phyloP scores from a whole-genome alignment of 2,888 invertebrate genomes.

The Archips xylosteana region DNA sequence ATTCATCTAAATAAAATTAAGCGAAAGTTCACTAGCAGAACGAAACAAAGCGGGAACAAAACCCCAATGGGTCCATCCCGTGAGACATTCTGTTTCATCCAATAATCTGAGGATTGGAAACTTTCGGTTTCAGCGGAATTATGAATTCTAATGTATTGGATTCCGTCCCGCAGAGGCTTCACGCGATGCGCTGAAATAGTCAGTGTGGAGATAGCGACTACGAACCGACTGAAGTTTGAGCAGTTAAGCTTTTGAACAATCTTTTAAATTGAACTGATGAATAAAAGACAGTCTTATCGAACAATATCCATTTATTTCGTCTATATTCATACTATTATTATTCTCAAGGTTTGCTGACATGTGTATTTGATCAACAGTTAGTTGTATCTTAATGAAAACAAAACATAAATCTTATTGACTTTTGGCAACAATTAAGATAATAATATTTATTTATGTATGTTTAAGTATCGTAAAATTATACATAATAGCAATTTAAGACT shows the following conservation, averaged over 20 bases:
- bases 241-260: slow-evolving; percentile 9
- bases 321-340: background rate
- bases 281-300: slow-evolving; percentile 1
- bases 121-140: slow-evolving; percentile 31
- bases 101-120: slow-evolving; percentile 32
- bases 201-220: background rate
- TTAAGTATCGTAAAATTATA: too few relatives aligned
- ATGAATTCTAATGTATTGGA: slow-evolving; percentile 36
- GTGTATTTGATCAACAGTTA: too few relatives aligned
- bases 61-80: slow-evolving; percentile 25
- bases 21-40: slow-evolving; percentile 12
- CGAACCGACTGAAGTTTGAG: background rate
- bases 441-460: too few relatives aligned
- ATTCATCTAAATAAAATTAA: slow-evolving; percentile 15
- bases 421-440: too few relatives aligned
- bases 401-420: too few relatives aligned
- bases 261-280: slow-evolving; percentile 4
- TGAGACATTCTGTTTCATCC: slow-evolving; percentile 27
- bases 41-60: slow-evolving; percentile 23
- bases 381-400: too few relatives aligned
- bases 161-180: slow-evolving; percentile 9
- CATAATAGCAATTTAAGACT: background rate
- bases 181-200: slow-evolving; percentile 9
- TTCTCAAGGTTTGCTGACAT: too few relatives aligned
- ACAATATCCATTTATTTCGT: slow-evolving; percentile 1